These are phyloP conservation scores for Leucoraja erinaceus DNA, from an alignment of 2,113 vertebrate genomes.

Conservation along the genomic window DNA sequence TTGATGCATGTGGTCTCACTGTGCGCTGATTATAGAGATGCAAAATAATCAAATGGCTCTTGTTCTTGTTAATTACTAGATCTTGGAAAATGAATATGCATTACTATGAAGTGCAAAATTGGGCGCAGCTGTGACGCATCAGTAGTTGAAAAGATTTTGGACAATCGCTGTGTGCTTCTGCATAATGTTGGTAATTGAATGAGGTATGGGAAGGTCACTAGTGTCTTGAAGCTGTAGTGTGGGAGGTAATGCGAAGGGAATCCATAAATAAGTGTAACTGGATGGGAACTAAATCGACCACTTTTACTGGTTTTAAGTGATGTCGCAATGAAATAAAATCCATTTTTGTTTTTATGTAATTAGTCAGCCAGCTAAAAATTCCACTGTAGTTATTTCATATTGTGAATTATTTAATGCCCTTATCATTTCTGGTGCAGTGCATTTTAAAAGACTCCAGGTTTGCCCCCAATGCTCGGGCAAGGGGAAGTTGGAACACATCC, in stretches of 20 bases:
- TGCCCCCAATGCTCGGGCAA: too few species aligned
- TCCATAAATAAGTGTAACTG: not conserved
- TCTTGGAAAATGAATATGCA: not conserved
- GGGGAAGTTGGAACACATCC: too few species aligned
- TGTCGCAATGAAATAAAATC: not conserved
- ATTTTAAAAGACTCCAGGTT: constrained; percentile 23
- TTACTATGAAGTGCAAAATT: not conserved
- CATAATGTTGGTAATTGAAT: not conserved
- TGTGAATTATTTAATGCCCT: not conserved
- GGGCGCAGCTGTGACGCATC: not conserved
- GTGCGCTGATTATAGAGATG: not conserved
- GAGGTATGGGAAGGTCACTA: too few species aligned
- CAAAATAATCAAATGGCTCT: not conserved
- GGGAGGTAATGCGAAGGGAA: not conserved
- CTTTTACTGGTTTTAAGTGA: not conserved
- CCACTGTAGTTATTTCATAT: not conserved
- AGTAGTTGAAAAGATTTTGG: not conserved
- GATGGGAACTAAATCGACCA: not conserved
- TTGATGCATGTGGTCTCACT: not conserved
- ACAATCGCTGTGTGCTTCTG: not conserved
- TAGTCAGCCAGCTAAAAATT: not conserved
- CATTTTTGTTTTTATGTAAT: not conserved
- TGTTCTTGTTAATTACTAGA: not conserved
- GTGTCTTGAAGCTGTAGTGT: not conserved
- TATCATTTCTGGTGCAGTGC: not conserved